These are phyloP conservation scores for Adelphocoris suturalis DNA, from an alignment of 2,888 invertebrate species.

Conservation along the genomic window DNA sequence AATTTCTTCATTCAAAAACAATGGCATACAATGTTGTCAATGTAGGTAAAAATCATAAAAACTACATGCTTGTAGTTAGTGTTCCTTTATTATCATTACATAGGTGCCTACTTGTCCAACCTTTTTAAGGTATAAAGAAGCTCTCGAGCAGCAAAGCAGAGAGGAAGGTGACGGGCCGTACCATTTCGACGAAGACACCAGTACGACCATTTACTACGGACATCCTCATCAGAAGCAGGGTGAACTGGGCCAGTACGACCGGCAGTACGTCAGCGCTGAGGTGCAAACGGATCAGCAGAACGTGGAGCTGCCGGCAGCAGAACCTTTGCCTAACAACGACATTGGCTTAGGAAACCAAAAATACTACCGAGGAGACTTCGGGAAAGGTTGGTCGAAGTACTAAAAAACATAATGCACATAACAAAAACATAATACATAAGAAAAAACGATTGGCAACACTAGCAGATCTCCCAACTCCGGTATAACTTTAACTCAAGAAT, in stretches of 20 bases:
- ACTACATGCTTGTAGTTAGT: too few relatives aligned
- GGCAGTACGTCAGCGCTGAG: slow-evolving; percentile 14
- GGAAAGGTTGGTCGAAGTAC: not conserved
- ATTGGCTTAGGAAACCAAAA: slow-evolving; percentile 30
- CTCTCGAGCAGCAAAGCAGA: slow-evolving; percentile 35
- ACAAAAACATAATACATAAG: too few relatives aligned
- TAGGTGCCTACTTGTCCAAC: too few relatives aligned
- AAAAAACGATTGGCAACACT: too few relatives aligned
- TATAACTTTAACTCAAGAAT: too few relatives aligned
- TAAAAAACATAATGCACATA: too few relatives aligned
- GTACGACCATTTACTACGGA: slow-evolving; percentile 3
- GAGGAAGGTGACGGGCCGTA: slow-evolving; percentile 59
- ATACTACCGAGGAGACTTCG: slow-evolving; percentile 43
- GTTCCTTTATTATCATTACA: too few relatives aligned
- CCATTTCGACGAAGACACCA: slow-evolving; percentile 39
- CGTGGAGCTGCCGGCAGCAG: slow-evolving; percentile 13
- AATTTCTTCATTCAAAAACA: too few relatives aligned
- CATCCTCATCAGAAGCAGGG: not conserved
- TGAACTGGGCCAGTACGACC: not conserved
- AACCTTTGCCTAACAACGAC: slow-evolving; percentile 50
- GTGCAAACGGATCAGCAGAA: not conserved
- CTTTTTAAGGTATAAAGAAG: slow-evolving; percentile 11
- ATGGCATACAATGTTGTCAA: too few relatives aligned
- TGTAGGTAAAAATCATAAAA: too few relatives aligned
- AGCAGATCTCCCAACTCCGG: too few relatives aligned